Evolutionary conservation across 2,113 vertebrate species (phyloP), one percentile per base, ranked within the genome.

Genomic region (Oryzias curvinotus): DNA sequence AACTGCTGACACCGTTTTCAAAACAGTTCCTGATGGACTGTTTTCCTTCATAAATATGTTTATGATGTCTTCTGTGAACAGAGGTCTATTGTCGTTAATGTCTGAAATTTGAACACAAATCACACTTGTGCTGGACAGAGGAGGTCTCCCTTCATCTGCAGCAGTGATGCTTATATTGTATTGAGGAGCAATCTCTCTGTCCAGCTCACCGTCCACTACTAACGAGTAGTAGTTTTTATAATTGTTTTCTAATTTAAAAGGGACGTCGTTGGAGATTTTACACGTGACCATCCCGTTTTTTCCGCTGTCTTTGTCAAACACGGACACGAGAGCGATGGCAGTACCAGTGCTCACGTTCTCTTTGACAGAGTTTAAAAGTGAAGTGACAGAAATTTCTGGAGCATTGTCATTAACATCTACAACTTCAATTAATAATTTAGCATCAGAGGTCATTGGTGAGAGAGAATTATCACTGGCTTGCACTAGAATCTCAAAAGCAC

Each of bases 61-160:
- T 26, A 78, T 83, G 21, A 41, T 18, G 0, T 51, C 17, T 28
- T 83, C 80, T 47, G 72, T 26, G 55, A 96, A 97, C 4, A 58
- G 62, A 8, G 95, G 94, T 5, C 82, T 68, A 18, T 96, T 96
- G 57, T 96, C 94, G 25, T 96, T 97, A 2, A 95, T 92, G 0
- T 96, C 95, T 49, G 92, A 91, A n/a, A 96, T 76, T 2, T 89
- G 82, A 23, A 96, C 89, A 21, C 62, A 78, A 50, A 93, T 57
- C 0, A 85, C 66, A 57, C 73, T 91, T 44, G 62, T 78, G 56
- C 87, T 88, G 51, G 89, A 93, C 3, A 94, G 86, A 51, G 91
- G 78, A 26, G 93, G 93, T 7, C 67, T 91, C 4, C 93, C 95
- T 62, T 92, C 88, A 73, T 96, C 94, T 7, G 76, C 85, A 26